Percentiles rank a stretch among this genome's conserved stretches.
phyloP scores from a whole-genome alignment of 92 coral and sea anemone species.

The Phenganax marumi region DNA sequence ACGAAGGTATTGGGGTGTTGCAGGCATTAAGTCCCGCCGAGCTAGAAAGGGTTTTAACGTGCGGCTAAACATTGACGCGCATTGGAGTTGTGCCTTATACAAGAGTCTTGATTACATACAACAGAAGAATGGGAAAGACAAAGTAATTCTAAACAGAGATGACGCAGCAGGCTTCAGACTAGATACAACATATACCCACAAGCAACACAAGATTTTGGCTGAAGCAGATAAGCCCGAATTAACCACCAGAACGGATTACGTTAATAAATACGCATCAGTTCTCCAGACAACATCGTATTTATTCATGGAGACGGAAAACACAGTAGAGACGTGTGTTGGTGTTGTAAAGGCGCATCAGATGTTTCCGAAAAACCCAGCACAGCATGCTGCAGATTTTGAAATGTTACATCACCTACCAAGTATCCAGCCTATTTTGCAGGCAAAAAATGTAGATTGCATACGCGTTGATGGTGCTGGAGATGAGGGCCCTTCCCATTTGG shows the following conservation, averaged over 20 bases:
- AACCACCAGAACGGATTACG: constrained; percentile 61
- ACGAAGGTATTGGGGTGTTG: constrained; percentile 52
- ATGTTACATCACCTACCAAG: constrained; percentile 15
- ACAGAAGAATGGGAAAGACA: constrained; percentile 48
- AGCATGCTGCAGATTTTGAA: constrained; percentile 47
- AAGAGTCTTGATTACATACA: constrained; percentile 47
- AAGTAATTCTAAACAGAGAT: constrained; percentile 45
- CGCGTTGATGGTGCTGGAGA: constrained; percentile 55
- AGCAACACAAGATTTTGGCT: constrained; percentile 32
- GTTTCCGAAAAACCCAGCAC: constrained; percentile 56
- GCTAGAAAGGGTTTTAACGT: constrained; percentile 54
- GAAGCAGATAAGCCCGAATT: constrained; percentile 39
- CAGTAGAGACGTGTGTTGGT: constrained; percentile 26
- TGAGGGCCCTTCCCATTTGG: constrained; percentile 51
- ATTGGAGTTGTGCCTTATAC: constrained; percentile 33
- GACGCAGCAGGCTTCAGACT: constrained; percentile 57
- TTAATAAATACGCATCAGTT: constrained; percentile 34
- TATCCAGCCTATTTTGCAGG: constrained; percentile 19
- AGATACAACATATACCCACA: constrained; percentile 55
- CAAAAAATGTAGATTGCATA: constrained; percentile 47
- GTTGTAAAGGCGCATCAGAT: constrained; percentile 54
- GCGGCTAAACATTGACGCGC: constrained; percentile 42
- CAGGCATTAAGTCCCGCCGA: constrained; percentile 9
- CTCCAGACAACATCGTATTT: constrained; percentile 60
- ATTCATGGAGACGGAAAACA: constrained; percentile 53